A percentile compares a stretch with the other conserved stretches of the same genome.
These are phyloP conservation scores for Chaenogobius annularis DNA, from an alignment of 2,113 vertebrate genomes.

Conservation along the genomic window DNA sequence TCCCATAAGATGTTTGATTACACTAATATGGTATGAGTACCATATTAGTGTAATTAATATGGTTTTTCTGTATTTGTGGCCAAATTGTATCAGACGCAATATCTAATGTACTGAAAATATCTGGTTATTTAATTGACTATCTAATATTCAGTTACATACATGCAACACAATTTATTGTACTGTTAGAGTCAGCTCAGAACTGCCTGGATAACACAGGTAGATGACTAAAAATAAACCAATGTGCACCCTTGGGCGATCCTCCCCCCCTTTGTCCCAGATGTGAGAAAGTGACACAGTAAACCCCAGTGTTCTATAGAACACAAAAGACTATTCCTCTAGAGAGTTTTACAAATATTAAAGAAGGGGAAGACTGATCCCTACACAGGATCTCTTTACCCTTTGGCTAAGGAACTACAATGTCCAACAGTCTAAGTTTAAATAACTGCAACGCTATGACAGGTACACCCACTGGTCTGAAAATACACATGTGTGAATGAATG, in stretches of 20 bases:
- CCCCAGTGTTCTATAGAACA: conserved; percentile 11
- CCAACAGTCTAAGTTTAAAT: neutral
- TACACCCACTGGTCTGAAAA: conserved; percentile 49
- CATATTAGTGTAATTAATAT: too few relatives aligned
- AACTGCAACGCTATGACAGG: conserved; percentile 32
- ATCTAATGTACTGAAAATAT: too few relatives aligned
- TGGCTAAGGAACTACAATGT: conserved; percentile 7
- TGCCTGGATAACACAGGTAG: conserved; percentile 17
- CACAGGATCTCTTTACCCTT: conserved; percentile 16
- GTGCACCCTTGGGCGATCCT: conserved; percentile 23
- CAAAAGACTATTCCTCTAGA: conserved; percentile 24
- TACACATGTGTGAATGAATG: conserved; percentile 44
- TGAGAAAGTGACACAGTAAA: conserved; percentile 34
- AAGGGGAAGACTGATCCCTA: conserved; percentile 18
- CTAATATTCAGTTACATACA: too few relatives aligned
- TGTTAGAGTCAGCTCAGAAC: neutral
- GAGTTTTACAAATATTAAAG: conserved; percentile 9
- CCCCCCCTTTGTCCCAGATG: conserved; percentile 29
- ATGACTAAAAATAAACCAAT: conserved; percentile 29
- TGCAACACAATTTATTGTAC: neutral
- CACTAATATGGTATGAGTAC: too few relatives aligned
- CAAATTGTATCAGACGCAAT: too few relatives aligned
- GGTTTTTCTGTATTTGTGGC: too few relatives aligned
- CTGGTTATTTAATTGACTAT: too few relatives aligned
- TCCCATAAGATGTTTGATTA: too few relatives aligned